phyloP scores from a whole-genome alignment of 30 jellyfish, hydroid and myxozoan species.

The Rhopilema esculentum region DNA sequence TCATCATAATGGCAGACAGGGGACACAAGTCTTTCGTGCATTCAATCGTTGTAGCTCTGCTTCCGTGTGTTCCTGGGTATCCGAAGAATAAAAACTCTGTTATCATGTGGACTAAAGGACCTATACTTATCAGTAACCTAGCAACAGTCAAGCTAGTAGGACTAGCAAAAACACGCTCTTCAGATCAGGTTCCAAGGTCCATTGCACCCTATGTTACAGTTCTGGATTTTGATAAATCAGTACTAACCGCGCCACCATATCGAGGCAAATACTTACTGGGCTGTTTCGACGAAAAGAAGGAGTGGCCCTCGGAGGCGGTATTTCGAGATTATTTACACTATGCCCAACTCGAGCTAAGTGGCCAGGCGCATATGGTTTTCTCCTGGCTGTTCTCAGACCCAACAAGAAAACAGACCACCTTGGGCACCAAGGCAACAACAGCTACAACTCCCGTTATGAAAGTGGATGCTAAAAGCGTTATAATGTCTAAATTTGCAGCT shows the following conservation, averaged over 20 bases:
- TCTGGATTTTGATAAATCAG: slow-evolving; percentile 72
- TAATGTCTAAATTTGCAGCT: slow-evolving; percentile 32
- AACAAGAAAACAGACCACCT: background rate
- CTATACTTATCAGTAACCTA: slow-evolving; percentile 48
- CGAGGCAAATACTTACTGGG: slow-evolving; percentile 54
- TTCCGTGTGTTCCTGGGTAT: slow-evolving; percentile 72
- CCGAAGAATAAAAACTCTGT: slow-evolving; percentile 49
- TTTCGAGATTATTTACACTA: slow-evolving; percentile 56
- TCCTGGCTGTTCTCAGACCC: slow-evolving; percentile 17
- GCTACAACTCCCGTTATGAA: slow-evolving; percentile 26
- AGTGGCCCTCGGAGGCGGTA: slow-evolving; percentile 79
- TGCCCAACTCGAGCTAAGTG: slow-evolving; percentile 54
- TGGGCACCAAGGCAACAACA: no score
- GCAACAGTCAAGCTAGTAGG: slow-evolving; percentile 79
- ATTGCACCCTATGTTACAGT: slow-evolving; percentile 76
- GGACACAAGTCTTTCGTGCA: slow-evolving; percentile 41
- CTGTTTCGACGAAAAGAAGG: slow-evolving; percentile 70
- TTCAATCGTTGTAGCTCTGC: slow-evolving; percentile 57
- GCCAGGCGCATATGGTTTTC: slow-evolving; percentile 58
- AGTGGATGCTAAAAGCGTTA: slow-evolving; percentile 32
- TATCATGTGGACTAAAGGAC: slow-evolving; percentile 81
- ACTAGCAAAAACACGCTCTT: slow-evolving; percentile 62
- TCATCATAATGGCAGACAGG: slow-evolving; percentile 71
- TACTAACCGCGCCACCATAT: slow-evolving; percentile 84
- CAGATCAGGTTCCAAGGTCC: slow-evolving; percentile 66